Evolutionary conservation across 2,888 invertebrate species (phyloP), one percentile per base, ranked within the genome.

Genomic region (Ornithoptera alexandrae): DNA sequence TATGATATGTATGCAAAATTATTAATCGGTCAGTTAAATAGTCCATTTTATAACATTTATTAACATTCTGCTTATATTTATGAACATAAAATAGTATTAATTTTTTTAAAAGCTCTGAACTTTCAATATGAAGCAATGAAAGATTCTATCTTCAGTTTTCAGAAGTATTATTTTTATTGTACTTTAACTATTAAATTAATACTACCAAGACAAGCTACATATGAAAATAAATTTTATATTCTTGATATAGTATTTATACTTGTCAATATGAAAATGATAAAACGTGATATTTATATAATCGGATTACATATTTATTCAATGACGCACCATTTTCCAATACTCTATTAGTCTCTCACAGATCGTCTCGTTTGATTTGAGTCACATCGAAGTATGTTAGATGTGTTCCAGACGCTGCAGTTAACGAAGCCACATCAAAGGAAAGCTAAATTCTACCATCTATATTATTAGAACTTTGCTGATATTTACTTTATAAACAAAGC

Each of bases 391-490:
- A 39, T 56, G 46, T 20, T 36, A 67, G 61, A 67, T 17, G 62
- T 67, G 20, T 61, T 64, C 59, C 64, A 56, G 68, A 24, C 68
- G 53, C 39, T 39, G 20, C 18, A 46, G 53, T 68, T 59, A 64
- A 53, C 42, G 62, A 46, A 62, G n/a, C 64, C 59, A 65, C 68
- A 69, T 69, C 64, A 69, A 64, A 69, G 68, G 60, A 53, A 67
- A 50, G 20, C 65, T 57, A 62, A 67, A 67, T 53, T 62, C 62
- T 67, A 62, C 62, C 67, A 62, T 58, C 67, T 62, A 62, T 67
- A 62, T 56, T 62, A 67, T 67, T 57, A 56, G 67, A 62, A 36
- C 56, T 62, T 62, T 62, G 57, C 62, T 62, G 62, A 18, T 62
- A 56, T 65, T 57, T 36, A 65, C 36, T 65, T 65, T 7, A 67